Conservation (phyloP, 2,113 vertebrate genomes). For the Scytalopus superciliaris region DNA sequence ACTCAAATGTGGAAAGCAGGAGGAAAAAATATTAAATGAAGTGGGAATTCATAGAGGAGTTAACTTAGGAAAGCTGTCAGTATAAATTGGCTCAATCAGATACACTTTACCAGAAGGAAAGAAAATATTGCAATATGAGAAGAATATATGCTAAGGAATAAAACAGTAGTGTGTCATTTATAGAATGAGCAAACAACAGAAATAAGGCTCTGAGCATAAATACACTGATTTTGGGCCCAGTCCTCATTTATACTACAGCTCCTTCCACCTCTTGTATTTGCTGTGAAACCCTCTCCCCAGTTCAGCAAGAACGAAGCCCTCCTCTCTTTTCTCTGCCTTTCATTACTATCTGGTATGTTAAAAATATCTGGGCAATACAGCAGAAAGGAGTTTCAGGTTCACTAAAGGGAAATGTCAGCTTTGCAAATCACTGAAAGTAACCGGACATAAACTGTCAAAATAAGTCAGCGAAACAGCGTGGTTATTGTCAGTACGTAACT, state of each 20-base stretch:
- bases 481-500: not conserved
- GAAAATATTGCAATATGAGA: not conserved
- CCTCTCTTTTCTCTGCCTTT: not conserved
- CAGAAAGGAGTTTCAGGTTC: constrained; percentile 55
- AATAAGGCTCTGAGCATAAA: not conserved
- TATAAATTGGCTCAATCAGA: constrained; percentile 31
- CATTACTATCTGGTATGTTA: not conserved
- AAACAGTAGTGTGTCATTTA: not conserved
- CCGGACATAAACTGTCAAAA: constrained; percentile 43
- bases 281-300: not conserved
- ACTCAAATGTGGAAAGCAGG: constrained; percentile 26
- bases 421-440: constrained; percentile 47
- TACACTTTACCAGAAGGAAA: not conserved
- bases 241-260: not conserved
- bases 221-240: not conserved
- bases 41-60: constrained; percentile 46
- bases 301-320: not conserved
- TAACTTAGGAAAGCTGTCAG: constrained; percentile 55
- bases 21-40: constrained; percentile 49
- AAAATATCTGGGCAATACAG: constrained; percentile 42
- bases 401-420: constrained; percentile 56
- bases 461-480: not conserved
- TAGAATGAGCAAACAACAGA: not conserved
- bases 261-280: not conserved
- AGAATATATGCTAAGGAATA: not conserved